Conservation (phyloP, 2,797 vertebrate species). For the Synaphobranchus kaupii region DNA sequence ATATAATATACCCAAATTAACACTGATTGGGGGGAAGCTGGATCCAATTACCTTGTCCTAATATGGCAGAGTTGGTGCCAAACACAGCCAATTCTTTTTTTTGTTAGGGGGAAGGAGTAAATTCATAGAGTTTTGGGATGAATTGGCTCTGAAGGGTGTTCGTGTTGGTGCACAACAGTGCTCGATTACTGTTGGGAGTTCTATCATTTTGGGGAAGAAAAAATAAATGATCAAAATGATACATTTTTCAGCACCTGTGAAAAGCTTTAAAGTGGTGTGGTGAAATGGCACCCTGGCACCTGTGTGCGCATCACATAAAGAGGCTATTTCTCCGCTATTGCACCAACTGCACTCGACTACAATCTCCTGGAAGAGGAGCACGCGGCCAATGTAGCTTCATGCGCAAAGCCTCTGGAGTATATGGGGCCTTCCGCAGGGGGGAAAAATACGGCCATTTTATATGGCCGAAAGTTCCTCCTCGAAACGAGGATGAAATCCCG, state of each 20-base stretch:
- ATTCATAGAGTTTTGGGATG: too few species aligned
- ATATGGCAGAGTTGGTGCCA: neutral
- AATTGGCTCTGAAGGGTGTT: neutral
- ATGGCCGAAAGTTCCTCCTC: neutral
- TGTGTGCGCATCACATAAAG: too few species aligned
- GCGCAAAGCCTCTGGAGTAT: too few species aligned
- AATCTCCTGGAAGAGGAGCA: too few species aligned
- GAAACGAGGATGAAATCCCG: neutral
- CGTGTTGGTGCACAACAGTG: neutral
- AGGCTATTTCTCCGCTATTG: neutral
- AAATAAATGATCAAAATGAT: neutral
- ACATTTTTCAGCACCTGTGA: neutral
- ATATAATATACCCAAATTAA: too few species aligned
- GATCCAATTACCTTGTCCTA: neutral
- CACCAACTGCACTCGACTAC: neutral
- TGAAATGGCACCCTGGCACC: neutral
- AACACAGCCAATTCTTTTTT: neutral
- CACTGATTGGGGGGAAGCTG: neutral
- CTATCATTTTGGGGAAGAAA: neutral
- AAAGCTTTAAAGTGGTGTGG: neutral
- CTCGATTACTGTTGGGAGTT: neutral
- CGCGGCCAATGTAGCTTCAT: neutral
- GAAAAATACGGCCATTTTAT: neutral
- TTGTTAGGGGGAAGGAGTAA: too few species aligned
- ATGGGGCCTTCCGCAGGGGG: neutral